Base-by-base conservation (phyloP, 1,140 invertebrate species). In the Prorops nasuta region DNA sequence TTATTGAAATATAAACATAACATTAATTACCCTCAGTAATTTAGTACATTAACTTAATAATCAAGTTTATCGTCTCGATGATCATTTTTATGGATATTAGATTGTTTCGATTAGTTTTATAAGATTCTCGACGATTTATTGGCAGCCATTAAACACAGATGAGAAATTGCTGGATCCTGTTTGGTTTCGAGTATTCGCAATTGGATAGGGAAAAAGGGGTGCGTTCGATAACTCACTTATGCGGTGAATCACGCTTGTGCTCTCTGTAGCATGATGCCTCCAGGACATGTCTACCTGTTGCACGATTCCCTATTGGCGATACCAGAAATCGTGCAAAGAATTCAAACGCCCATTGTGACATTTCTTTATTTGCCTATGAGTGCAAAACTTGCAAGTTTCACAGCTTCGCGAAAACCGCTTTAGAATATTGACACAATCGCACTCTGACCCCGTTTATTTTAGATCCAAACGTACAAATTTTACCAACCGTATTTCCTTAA, bases 211-310 rank as follows among this genome's bases (percentile, higher is more conserved):
- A 44, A 46, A 61, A 59, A 64, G 45, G 58, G 54, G 51, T 62
- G 61, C 44, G 57, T 60, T 60, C 60, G 65, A 71, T 69, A 59
- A 67, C 65, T 63, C 58, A 56, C 60, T 66, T 64, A 60, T 60
- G 49, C 53, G 41, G 47, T 54, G 47, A 62, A 62, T 62, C 59
- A 62, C 58, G 58, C 50, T 58, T 62, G 52, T 53, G 59, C 50
- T 60, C 48, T 60, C 42, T 44, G 49, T 41, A 62, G 59, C 54
- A 62, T 60, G 58, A 62, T 60, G 58, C 59, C 59, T 62, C 58
- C 58, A 62, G 59, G 59, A 62, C 59, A 62, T 56, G 43, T 61
- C 66, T 71, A 71, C 68, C 69, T 71, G 69, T 71, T 71, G 69
- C 69, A 46, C 63, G 55, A 66, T 66, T 64, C 56, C 48, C 54